phyloP scores from a whole-genome alignment of 1,140 invertebrate genomes.

The Drosophila melanica region DNA sequence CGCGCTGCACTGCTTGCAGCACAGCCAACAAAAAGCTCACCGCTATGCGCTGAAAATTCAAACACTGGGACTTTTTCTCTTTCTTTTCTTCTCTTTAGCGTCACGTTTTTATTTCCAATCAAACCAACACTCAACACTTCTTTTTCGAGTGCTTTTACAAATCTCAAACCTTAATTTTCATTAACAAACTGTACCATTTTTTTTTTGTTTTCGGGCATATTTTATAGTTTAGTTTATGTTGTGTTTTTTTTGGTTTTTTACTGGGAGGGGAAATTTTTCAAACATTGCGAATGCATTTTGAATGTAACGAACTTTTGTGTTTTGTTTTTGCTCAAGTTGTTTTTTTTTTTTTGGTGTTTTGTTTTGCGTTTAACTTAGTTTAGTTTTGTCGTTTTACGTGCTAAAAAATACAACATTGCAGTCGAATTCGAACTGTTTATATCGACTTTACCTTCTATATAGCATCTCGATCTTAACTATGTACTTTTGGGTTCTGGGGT shows the following conservation, averaged over 20 bases:
- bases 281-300: conserved; percentile 37
- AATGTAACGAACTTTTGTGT: conserved; percentile 51
- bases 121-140: conserved; percentile 40
- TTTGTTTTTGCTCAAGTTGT: conserved; percentile 16
- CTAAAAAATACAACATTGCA: conserved; percentile 53
- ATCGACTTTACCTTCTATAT: neutral
- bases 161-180: conserved; percentile 48
- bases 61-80: conserved; percentile 26
- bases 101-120: conserved; percentile 57
- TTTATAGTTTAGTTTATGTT: conserved; percentile 36
- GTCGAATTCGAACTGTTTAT: conserved; percentile 13
- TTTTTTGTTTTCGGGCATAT: conserved; percentile 31
- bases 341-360: conserved; percentile 23
- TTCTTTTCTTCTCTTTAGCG: conserved; percentile 58
- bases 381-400: conserved; percentile 32
- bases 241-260: conserved; percentile 10
- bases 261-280: conserved; percentile 19
- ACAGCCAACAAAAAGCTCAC: neutral
- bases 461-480: neutral
- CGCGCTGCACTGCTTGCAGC: too few species aligned
- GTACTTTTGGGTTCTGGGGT: neutral
- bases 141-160: conserved; percentile 26
- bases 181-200: conserved; percentile 60
- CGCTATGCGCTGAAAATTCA: conserved; percentile 19
- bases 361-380: conserved; percentile 32